phyloP scores from a whole-genome alignment of 2,113 vertebrate species.

The Vicugna pacos region DNA sequence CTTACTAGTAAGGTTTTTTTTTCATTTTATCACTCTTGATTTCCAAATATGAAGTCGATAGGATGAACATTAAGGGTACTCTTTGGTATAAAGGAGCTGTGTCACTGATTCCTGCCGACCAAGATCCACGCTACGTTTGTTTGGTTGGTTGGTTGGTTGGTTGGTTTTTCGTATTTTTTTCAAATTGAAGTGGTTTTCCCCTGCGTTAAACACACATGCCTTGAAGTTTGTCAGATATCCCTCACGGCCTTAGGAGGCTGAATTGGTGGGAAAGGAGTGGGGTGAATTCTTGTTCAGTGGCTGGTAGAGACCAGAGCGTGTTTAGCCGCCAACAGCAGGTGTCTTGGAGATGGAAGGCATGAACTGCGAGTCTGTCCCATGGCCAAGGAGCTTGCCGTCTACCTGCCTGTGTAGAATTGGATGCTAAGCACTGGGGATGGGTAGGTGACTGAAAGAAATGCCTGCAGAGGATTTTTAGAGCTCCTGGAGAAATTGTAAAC shows the following conservation, averaged over 20 bases:
- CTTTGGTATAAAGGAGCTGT: not conserved
- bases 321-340: not conserved
- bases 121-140: not conserved
- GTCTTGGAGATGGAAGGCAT: too few relatives aligned
- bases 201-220: not conserved
- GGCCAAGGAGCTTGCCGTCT: not conserved
- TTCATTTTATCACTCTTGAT: conserved; percentile 27
- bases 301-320: not conserved
- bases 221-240: not conserved
- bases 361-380: not conserved
- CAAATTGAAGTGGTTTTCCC: not conserved
- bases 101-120: not conserved
- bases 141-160: too few relatives aligned
- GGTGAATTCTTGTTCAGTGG: not conserved
- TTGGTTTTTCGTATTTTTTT: too few relatives aligned
- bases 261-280: not conserved
- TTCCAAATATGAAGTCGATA: not conserved
- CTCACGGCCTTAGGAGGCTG: not conserved
- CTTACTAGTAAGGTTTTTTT: not conserved
- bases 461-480: not conserved
- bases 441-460: not conserved
- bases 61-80: not conserved
- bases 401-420: not conserved
- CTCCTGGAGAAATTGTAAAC: not conserved
- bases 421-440: not conserved